A percentile compares a stretch with the other conserved stretches of the same genome.
Conservation (phyloP, 2,797 vertebrate species). For the Hippoglossus hippoglossus region DNA sequence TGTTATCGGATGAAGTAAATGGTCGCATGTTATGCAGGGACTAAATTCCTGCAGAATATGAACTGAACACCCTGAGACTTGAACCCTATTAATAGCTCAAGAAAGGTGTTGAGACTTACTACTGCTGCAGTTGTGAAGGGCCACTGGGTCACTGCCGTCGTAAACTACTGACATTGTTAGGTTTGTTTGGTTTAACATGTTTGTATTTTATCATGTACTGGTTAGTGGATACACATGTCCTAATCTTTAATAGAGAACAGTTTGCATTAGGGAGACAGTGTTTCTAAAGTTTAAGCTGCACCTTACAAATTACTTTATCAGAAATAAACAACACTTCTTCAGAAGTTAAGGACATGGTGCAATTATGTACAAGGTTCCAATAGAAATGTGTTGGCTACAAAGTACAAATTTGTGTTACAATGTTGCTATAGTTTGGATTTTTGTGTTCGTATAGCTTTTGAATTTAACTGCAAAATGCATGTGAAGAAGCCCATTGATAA, state of each 20-base stretch:
- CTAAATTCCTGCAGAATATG: slow-evolving; percentile 25
- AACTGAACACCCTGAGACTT: slow-evolving; percentile 18
- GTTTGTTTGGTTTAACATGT: neutral
- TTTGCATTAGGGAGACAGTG: neutral
- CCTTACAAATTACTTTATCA: neutral
- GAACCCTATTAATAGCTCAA: slow-evolving; percentile 56
- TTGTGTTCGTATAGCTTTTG: neutral
- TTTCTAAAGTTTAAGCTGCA: neutral
- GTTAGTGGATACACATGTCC: neutral
- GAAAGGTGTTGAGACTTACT: slow-evolving; percentile 41
- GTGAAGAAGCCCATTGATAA: slow-evolving; percentile 2
- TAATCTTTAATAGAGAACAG: neutral
- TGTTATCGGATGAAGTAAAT: slow-evolving; percentile 11
- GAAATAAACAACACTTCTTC: neutral
- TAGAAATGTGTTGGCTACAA: neutral
- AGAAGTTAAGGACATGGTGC: neutral
- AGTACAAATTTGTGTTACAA: neutral
- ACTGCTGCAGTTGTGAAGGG: slow-evolving; percentile 22
- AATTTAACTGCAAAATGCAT: neutral
- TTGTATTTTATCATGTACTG: neutral
- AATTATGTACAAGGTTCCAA: neutral
- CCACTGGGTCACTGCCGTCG: neutral
- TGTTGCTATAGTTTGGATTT: neutral
- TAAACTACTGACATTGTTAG: neutral
- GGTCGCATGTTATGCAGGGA: slow-evolving; percentile 14